phyloP scores from a whole-genome alignment of 37 sponge, comb jelly and placozoan genomes.

The Geodia barretti region DNA sequence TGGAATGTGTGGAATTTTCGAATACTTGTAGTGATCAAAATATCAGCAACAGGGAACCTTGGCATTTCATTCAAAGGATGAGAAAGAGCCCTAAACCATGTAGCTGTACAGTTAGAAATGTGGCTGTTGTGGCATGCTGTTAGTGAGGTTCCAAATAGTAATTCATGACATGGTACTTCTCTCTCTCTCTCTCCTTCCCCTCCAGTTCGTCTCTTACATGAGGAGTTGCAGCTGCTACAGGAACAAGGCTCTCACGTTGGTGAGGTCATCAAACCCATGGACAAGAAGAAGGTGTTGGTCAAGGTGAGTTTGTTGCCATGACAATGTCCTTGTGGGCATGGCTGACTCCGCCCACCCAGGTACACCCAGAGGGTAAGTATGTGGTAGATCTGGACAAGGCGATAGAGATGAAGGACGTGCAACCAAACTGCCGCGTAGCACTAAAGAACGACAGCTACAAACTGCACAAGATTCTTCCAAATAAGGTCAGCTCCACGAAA shows the following conservation, averaged over 20 bases:
- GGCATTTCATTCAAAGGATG: too few species aligned
- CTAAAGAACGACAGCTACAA: conserved; percentile 94
- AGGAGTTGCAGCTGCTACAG: conserved; percentile 93
- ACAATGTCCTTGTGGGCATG: background rate
- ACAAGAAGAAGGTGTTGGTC: conserved; percentile 98
- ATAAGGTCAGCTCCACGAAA: conserved; percentile 89
- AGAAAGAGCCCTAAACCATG: too few species aligned
- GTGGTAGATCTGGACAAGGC: conserved; percentile 96
- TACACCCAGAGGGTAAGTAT: conserved; percentile 99
- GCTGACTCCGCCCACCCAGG: conserved; percentile 30
- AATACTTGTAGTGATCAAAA: too few species aligned
- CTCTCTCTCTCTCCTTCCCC: background rate
- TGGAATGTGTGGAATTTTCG: too few species aligned
- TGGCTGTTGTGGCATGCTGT: too few species aligned
- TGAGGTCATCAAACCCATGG: conserved; percentile 97
- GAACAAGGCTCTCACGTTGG: conserved; percentile 98
- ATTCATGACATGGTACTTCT: background rate
- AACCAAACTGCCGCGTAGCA: conserved; percentile 86
- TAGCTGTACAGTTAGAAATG: too few species aligned
- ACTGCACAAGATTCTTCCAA: conserved; percentile 98
- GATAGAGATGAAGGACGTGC: conserved; percentile 87
- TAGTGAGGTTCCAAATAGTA: too few species aligned
- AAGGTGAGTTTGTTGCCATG: conserved; percentile 69
- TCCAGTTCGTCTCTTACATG: conserved; percentile 86
- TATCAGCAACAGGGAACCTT: too few species aligned